Conservation (phyloP, 2,113 vertebrate species). For the Saguinus midas region DNA sequence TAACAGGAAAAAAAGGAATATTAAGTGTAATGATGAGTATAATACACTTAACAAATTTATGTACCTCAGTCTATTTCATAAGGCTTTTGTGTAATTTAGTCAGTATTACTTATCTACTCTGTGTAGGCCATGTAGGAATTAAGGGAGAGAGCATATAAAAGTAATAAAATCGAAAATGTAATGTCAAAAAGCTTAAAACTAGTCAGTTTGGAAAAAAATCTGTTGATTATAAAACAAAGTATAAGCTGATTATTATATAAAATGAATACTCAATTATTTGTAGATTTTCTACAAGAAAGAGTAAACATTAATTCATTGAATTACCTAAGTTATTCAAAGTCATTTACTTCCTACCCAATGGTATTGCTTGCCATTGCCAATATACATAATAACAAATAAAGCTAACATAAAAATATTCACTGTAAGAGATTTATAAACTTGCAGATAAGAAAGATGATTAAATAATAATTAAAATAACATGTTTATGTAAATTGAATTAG, state of each 20-base stretch:
- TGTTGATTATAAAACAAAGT: background rate
- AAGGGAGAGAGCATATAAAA: background rate
- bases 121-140: background rate
- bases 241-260: background rate
- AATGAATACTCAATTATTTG: background rate
- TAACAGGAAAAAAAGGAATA: constrained; percentile 48
- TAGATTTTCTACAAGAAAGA: constrained; percentile 7
- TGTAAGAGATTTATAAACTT: constrained; percentile 21
- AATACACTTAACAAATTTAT: constrained; percentile 39
- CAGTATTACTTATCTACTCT: background rate
- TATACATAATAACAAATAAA: background rate
- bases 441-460: background rate
- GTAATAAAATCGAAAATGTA: background rate
- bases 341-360: background rate
- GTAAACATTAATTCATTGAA: background rate
- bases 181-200: background rate
- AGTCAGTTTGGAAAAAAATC: background rate
- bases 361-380: background rate
- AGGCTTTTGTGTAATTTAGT: constrained; percentile 32
- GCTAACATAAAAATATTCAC: background rate
- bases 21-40: constrained; percentile 39
- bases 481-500: constrained; percentile 10
- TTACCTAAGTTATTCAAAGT: background rate
- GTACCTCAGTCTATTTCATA: constrained; percentile 33
- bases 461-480: background rate